A percentile compares a stretch with the other conserved stretches of the same genome.
Conservation (phyloP, 2,797 vertebrate species). For the Periophthalmus magnuspinnatus region DNA sequence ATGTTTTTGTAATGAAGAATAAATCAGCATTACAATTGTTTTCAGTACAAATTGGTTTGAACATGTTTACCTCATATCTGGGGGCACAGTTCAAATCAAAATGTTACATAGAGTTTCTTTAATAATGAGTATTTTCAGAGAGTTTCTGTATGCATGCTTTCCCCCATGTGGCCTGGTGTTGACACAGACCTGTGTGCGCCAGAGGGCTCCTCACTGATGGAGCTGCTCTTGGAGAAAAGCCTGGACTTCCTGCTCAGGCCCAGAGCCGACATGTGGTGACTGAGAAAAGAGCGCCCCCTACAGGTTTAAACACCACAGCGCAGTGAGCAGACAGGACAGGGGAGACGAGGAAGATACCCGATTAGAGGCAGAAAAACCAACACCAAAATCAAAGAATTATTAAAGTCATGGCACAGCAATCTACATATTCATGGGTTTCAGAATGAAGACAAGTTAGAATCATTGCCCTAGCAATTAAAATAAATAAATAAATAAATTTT, state of each 20-base stretch:
- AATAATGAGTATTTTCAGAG: too few relatives aligned
- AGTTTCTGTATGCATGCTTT: neutral
- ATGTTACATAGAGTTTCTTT: too few relatives aligned
- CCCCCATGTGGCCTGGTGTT: neutral
- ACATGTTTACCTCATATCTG: too few relatives aligned
- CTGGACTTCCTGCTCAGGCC: conserved; percentile 60
- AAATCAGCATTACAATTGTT: too few relatives aligned
- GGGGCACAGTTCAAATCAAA: too few relatives aligned
- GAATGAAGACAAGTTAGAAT: too few relatives aligned
- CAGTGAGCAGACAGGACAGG: neutral
- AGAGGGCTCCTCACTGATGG: conserved; percentile 45
- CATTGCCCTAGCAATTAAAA: too few relatives aligned
- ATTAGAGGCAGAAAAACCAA: conserved; percentile 17
- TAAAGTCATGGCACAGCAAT: too few relatives aligned
- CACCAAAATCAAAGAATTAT: conserved; percentile 16
- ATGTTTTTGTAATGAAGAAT: too few relatives aligned
- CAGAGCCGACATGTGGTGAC: conserved; percentile 59
- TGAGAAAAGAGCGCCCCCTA: conserved; percentile 68
- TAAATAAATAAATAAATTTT: too few relatives aligned
- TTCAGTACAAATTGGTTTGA: too few relatives aligned
- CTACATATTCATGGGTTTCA: too few relatives aligned
- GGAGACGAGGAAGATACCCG: neutral
- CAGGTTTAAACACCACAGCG: conserved; percentile 6
- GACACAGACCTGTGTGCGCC: conserved; percentile 52
- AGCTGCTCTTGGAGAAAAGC: conserved; percentile 60